These are phyloP conservation scores for Thera britannica DNA, from an alignment of 2,888 invertebrate species.

Conservation along the genomic window DNA sequence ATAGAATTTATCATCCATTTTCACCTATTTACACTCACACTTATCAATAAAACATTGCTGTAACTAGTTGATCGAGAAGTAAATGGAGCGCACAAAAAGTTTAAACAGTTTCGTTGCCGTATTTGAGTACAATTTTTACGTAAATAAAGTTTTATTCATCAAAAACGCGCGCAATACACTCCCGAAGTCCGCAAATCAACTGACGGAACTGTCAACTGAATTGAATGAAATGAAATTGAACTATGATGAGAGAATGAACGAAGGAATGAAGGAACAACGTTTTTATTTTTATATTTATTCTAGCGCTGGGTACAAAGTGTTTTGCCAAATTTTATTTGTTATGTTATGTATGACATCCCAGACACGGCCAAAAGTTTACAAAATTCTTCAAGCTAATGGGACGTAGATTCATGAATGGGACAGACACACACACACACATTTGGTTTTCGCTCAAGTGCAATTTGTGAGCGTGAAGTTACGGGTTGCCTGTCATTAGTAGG, in stretches of 20 bases:
- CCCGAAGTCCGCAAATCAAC: constrained; percentile 43
- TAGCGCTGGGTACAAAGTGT: too few relatives aligned
- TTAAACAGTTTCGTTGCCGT: constrained; percentile 44
- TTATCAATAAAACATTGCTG: constrained; percentile 41
- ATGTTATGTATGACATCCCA: too few relatives aligned
- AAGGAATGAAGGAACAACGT: not conserved
- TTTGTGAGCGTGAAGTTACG: too few relatives aligned
- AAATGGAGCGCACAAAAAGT: constrained; percentile 31
- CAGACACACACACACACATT: too few relatives aligned
- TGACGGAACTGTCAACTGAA: constrained; percentile 33
- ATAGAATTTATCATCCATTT: constrained; percentile 80
- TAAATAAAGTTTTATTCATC: constrained; percentile 49
- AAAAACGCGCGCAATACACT: constrained; percentile 21
- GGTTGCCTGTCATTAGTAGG: too few relatives aligned
- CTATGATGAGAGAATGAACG: not conserved
- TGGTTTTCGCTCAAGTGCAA: too few relatives aligned
- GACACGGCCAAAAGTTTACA: too few relatives aligned
- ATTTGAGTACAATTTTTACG: constrained; percentile 45
- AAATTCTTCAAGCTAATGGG: too few relatives aligned
- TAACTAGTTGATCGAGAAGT: constrained; percentile 10
- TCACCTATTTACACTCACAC: constrained; percentile 42
- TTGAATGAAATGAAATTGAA: not conserved
- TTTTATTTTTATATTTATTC: too few relatives aligned
- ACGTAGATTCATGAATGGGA: too few relatives aligned
- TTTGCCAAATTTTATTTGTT: too few relatives aligned